Conservation (phyloP, 2,113 vertebrate genomes). For the Ardeotis arabs region DNA sequence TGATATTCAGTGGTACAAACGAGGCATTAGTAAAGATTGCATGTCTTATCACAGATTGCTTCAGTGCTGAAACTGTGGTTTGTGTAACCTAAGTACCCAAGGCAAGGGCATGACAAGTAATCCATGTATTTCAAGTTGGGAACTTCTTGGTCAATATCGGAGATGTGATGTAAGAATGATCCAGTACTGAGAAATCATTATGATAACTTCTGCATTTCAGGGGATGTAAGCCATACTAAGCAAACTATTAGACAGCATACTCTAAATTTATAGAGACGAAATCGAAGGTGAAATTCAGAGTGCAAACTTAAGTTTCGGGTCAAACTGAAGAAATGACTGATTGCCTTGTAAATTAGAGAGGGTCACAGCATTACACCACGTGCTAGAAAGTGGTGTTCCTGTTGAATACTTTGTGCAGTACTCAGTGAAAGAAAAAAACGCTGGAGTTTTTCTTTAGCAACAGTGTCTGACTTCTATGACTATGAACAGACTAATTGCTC, state of each 20-base stretch:
- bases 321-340: not conserved
- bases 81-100: accelerated
- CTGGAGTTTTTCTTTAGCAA: not conserved
- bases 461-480: not conserved
- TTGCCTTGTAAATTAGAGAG: not conserved
- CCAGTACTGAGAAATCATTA: not conserved
- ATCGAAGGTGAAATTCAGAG: not conserved
- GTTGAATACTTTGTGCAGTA: not conserved
- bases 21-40: not conserved
- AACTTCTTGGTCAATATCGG: not conserved
- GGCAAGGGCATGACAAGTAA: not conserved
- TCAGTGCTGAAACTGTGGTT: not conserved
- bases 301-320: not conserved
- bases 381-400: not conserved
- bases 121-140: not conserved
- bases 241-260: not conserved
- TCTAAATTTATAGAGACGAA: not conserved
- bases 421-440: not conserved
- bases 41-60: not conserved
- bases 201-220: not conserved
- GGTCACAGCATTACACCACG: not conserved
- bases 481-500: not conserved
- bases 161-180: not conserved
- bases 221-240: not conserved
- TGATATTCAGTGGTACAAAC: not conserved